phyloP scores from a whole-genome alignment of 2,113 vertebrate genomes.

The Forbesichthys papilliferus region DNA sequence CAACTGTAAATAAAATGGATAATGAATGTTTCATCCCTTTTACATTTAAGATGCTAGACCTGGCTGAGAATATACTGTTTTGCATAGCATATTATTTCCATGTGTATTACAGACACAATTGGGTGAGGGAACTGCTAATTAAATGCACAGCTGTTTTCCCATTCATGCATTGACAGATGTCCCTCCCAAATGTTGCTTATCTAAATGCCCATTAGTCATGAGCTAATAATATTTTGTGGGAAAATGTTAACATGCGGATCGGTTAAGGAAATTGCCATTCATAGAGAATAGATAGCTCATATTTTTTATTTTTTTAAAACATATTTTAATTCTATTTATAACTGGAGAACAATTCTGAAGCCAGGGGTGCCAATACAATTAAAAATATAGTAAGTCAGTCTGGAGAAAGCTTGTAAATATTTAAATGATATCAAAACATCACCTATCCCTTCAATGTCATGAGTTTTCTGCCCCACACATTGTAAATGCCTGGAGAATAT shows the following conservation, averaged over 20 bases:
- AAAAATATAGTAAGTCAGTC: too few relatives aligned
- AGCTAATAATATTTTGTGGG: slow-evolving; percentile 14
- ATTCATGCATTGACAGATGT: slow-evolving; percentile 9
- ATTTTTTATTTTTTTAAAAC: not conserved
- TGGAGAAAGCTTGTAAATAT: too few relatives aligned
- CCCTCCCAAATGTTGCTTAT: not conserved
- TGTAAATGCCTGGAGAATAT: too few relatives aligned
- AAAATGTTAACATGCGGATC: not conserved
- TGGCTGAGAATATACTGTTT: not conserved
- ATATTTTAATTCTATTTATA: not conserved
- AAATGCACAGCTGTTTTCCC: slow-evolving; percentile 32
- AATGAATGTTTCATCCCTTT: slow-evolving; percentile 14
- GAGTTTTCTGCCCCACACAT: too few relatives aligned
- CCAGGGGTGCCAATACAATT: too few relatives aligned
- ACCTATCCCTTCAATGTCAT: too few relatives aligned
- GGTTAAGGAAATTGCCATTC: not conserved
- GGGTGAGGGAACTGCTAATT: not conserved
- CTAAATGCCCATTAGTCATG: not conserved
- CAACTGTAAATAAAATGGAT: slow-evolving; percentile 5
- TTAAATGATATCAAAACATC: too few relatives aligned
- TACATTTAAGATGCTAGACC: not conserved
- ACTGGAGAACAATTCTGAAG: not conserved
- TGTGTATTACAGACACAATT: not conserved
- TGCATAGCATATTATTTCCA: slow-evolving; percentile 35
- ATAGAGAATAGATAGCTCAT: too few relatives aligned